Base-by-base conservation (phyloP, 2,888 invertebrate species). In the Subacronicta megacephala region DNA sequence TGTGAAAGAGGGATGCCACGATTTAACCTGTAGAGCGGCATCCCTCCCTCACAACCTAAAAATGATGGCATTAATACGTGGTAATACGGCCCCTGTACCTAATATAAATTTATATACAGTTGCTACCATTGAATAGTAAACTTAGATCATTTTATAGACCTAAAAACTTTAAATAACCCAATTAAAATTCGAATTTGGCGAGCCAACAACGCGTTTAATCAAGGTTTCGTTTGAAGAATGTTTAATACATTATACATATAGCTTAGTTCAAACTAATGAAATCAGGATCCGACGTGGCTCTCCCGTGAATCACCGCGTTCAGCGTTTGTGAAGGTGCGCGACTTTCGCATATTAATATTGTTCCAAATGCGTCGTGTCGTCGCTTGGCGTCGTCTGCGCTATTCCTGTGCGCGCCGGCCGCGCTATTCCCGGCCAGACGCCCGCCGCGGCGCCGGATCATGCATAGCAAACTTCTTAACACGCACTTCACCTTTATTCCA, bases 371-470 rank as follows among this genome's bases (percentile, higher is more conserved):
- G 82, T 81, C 78, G 70, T 77, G 76, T 66, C 73, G 76, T 74
- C 71, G 77, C 61, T 61, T 72, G 80, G 78, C 82, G 82, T 77
- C 83, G 88, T 89, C 89, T 90, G 83, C 81, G 87, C 81, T 90
- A 89, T 89, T 89, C 88, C 75, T 53, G 83, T 70, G 60, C 71
- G 62, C 73, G 57, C 55, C 75, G 76, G 72, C 56, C 75, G 74
- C 62, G 70, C 83, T 87, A 88, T 87, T 85, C 80, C 75, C 57
- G 84, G 73, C 82, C 85, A 84, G 85, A 86, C 87, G 83, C 71
- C 77, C 76, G 75, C 73, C 70, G 62, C 79, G 79, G 75, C 81
- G 85, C 74, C 83, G 74, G 70, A 75, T 60, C 71, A 66, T 62
- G 73, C 78, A 66, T 79, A 77, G 75, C 84, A 67, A 76, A 82